These are phyloP conservation scores for Caenorhabditis angaria DNA, from an alignment of 2,888 invertebrate species.

Conservation along the genomic window DNA sequence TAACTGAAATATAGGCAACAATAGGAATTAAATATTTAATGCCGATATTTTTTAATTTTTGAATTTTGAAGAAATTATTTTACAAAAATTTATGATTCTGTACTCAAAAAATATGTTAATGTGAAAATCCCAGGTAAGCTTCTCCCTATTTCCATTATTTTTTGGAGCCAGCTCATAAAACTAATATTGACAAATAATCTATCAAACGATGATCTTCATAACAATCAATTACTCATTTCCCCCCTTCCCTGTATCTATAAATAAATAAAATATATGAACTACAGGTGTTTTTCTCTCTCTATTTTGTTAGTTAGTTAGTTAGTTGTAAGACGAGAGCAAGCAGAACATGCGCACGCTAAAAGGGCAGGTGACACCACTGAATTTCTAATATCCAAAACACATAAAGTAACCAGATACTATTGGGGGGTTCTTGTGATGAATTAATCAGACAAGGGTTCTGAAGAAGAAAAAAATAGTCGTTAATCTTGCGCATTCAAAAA, in stretches of 20 bases:
- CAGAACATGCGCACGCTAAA: neutral
- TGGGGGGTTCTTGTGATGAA: constrained; percentile 38
- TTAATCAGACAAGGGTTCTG: constrained; percentile 27
- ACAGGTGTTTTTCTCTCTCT: constrained; percentile 3
- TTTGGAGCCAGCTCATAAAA: neutral
- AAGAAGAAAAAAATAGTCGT: constrained; percentile 17
- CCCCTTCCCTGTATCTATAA: neutral
- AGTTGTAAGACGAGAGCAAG: too few relatives aligned
- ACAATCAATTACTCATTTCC: neutral
- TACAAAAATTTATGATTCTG: too few relatives aligned
- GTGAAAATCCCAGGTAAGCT: too few relatives aligned
- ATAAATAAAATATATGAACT: neutral
- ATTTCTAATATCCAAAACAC: constrained; percentile 4
- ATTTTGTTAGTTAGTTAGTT: too few relatives aligned
- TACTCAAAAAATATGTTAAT: too few relatives aligned
- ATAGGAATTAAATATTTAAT: too few relatives aligned
- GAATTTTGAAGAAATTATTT: too few relatives aligned
- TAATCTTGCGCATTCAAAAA: constrained; percentile 42
- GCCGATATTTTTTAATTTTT: neutral
- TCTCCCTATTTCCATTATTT: neutral
- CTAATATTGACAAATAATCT: constrained; percentile 4
- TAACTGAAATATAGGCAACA: too few relatives aligned
- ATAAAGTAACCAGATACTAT: constrained; percentile 2
- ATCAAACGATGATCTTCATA: neutral
- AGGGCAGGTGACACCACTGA: neutral